Conservation (phyloP, 2,888 invertebrate species). For the Pocota personata region DNA sequence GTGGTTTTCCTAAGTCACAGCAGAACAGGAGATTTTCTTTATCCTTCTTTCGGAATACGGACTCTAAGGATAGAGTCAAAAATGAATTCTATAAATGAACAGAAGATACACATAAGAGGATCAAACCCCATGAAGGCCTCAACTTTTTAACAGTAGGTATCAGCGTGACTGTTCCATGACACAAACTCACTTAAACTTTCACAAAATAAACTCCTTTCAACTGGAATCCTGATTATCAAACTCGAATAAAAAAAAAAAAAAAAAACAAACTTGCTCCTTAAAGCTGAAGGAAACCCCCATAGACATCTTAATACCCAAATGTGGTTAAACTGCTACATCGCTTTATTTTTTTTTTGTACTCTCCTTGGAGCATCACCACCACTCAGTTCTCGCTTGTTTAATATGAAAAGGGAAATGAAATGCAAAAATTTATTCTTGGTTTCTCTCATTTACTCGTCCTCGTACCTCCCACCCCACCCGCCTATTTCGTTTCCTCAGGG, state of each 20-base stretch:
- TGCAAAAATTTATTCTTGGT: slow-evolving; percentile 40
- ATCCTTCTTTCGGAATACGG: too few species aligned
- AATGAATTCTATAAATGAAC: too few species aligned
- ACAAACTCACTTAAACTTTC: not conserved
- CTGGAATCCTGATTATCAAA: slow-evolving; percentile 37
- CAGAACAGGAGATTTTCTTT: too few species aligned
- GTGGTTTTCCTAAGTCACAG: too few species aligned
- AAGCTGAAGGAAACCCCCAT: not conserved
- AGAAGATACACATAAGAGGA: too few species aligned
- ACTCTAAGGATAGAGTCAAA: too few species aligned
- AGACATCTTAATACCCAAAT: slow-evolving; percentile 23
- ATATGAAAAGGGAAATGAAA: slow-evolving; percentile 64
- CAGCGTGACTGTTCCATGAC: too few species aligned
- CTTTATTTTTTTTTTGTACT: slow-evolving; percentile 9
- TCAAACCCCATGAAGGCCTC: too few species aligned
- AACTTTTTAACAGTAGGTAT: too few species aligned
- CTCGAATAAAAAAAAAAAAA: slow-evolving; percentile 14
- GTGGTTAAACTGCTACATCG: slow-evolving; percentile 33
- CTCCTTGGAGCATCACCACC: not conserved
- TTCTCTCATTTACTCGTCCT: not conserved
- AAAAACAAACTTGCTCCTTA: not conserved
- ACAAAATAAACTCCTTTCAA: not conserved
- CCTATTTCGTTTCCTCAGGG: not conserved
- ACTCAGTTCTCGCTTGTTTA: slow-evolving; percentile 2
- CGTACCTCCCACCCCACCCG: not conserved